Conservation (phyloP, 1,140 invertebrate genomes). For the Dolichoris vasculosae region DNA sequence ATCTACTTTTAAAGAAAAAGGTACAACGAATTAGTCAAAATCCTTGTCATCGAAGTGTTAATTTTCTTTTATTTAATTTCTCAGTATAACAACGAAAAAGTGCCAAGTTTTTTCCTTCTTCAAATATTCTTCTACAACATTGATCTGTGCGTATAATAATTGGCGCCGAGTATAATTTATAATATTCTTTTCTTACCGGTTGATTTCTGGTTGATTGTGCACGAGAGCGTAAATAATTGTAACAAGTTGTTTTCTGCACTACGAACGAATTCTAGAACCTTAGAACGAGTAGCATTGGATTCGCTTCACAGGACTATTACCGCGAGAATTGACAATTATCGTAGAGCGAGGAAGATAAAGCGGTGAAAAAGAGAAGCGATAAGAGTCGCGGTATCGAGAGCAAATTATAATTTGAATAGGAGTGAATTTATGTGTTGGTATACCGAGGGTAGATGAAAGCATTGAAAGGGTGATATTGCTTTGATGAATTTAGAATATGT, state of each 20-base stretch:
- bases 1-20: neutral
- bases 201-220: neutral
- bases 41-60: neutral
- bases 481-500: too few relatives aligned
- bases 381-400: too few relatives aligned
- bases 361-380: too few relatives aligned
- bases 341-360: neutral
- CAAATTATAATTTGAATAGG: too few relatives aligned
- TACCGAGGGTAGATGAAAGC: too few relatives aligned
- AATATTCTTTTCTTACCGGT: neutral
- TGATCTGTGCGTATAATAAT: too few relatives aligned
- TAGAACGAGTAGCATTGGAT: neutral
- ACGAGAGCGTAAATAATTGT: neutral
- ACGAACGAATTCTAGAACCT: neutral
- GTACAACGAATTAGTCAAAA: neutral
- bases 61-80: neutral
- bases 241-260: neutral
- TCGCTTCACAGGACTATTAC: neutral
- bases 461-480: too few relatives aligned
- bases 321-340: neutral
- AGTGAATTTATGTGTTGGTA: too few relatives aligned
- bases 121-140: too few relatives aligned
- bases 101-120: too few relatives aligned
- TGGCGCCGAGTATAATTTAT: neutral
- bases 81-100: neutral